These are phyloP conservation scores for Xanthia icteritia DNA, from an alignment of 2,888 invertebrate genomes.

Conservation along the genomic window DNA sequence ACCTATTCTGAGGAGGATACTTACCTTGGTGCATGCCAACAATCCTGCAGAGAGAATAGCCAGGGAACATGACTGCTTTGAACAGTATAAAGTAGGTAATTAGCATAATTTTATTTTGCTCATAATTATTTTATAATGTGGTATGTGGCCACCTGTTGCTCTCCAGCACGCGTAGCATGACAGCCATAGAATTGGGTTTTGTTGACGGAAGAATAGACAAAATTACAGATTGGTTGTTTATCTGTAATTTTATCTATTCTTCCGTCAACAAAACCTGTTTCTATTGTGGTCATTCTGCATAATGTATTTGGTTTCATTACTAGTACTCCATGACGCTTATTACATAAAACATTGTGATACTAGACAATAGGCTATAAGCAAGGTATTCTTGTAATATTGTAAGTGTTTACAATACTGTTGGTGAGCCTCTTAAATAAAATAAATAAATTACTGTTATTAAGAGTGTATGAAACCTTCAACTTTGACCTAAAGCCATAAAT, in stretches of 20 bases:
- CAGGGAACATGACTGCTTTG: constrained; percentile 93
- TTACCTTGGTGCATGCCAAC: constrained; percentile 92
- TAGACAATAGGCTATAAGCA: background rate
- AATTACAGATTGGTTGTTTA: no score
- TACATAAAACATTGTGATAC: background rate
- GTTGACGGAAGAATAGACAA: no score
- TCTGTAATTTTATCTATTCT: no score
- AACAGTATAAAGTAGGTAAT: constrained; percentile 90
- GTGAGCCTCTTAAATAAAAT: no score
- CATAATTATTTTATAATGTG: background rate
- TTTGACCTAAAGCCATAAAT: background rate
- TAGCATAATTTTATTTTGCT: background rate
- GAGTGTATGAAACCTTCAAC: background rate
- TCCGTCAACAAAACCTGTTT: no score
- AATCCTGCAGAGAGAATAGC: constrained; percentile 92
- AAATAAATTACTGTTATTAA: background rate
- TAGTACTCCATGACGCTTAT: background rate
- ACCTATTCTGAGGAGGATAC: constrained; percentile 93
- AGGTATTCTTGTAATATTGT: background rate
- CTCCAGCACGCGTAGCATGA: no score
- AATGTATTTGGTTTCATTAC: background rate
- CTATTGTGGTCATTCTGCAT: no score
- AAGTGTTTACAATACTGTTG: no score
- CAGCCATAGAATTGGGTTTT: no score
- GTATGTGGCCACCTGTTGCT: background rate